These are phyloP conservation scores for Meriones psammophilus DNA, from an alignment of 2,797 vertebrate genomes.

Conservation along the genomic window DNA sequence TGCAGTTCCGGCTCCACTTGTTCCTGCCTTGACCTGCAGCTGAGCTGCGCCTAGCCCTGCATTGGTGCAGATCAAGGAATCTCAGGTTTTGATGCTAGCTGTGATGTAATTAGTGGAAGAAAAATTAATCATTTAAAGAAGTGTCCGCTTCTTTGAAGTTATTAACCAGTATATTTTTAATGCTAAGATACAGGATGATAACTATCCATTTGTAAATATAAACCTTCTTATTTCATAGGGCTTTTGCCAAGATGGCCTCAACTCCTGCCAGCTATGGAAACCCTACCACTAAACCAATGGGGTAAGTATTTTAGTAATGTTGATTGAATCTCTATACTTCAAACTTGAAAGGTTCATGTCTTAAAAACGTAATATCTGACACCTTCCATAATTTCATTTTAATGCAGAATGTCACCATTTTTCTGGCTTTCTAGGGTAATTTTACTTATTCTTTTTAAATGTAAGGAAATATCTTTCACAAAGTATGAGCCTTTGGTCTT, in stretches of 20 bases:
- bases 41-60: background rate
- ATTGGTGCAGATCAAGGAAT: slow-evolving; percentile 27
- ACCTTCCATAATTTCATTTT: slow-evolving; percentile 16
- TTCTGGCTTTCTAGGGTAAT: slow-evolving; percentile 11
- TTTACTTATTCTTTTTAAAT: slow-evolving; percentile 58
- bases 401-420: slow-evolving; percentile 9
- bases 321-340: background rate
- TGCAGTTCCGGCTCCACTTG: background rate
- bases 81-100: slow-evolving; percentile 32
- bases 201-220: slow-evolving; percentile 66
- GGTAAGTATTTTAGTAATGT: slow-evolving; percentile 89
- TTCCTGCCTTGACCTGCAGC: background rate
- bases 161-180: slow-evolving; percentile 64
- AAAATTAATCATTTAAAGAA: slow-evolving; percentile 66
- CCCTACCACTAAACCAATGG: slow-evolving; percentile 95
- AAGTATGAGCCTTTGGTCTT: slow-evolving; percentile 48
- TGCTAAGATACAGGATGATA: slow-evolving; percentile 30
- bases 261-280: slow-evolving; percentile 95
- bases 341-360: slow-evolving; percentile 5
- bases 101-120: slow-evolving; percentile 52
- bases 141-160: slow-evolving; percentile 50
- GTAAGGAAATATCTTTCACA: slow-evolving; percentile 23
- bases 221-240: slow-evolving; percentile 88
- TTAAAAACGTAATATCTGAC: slow-evolving; percentile 14
- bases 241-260: slow-evolving; percentile 98